phyloP scores from a whole-genome alignment of 1,140 invertebrate species.

The Drosophila neocordata region DNA sequence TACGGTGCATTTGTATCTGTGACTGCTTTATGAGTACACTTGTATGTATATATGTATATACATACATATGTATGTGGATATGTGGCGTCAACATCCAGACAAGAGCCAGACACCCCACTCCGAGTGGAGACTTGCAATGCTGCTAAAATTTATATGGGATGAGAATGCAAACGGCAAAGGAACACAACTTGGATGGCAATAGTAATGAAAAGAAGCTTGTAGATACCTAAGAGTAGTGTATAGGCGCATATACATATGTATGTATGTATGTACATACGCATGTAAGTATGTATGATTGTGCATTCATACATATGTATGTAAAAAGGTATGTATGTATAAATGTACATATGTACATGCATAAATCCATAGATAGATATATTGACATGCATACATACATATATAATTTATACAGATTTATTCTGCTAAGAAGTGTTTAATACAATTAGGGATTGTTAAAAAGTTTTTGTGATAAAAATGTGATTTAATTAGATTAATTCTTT shows the following conservation, averaged over 20 bases:
- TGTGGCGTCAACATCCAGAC: slow-evolving; percentile 31
- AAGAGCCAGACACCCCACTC: slow-evolving; percentile 37
- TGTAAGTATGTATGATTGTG: not conserved
- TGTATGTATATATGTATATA: slow-evolving; percentile 36
- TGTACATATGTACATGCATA: too few relatives aligned
- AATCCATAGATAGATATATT: too few relatives aligned
- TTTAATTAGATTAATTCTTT: too few relatives aligned
- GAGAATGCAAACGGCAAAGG: slow-evolving; percentile 3
- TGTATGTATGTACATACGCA: not conserved
- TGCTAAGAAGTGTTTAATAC: too few relatives aligned
- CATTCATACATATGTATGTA: too few relatives aligned
- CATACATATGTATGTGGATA: slow-evolving; percentile 22
- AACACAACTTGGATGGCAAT: slow-evolving; percentile 25
- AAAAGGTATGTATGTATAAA: too few relatives aligned
- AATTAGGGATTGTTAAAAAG: too few relatives aligned
- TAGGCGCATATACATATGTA: not conserved
- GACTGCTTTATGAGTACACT: not conserved
- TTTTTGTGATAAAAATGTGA: too few relatives aligned
- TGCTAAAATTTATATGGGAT: slow-evolving; percentile 26
- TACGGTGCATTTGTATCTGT: not conserved
- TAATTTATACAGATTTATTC: too few relatives aligned
- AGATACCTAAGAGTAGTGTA: not conserved
- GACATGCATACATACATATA: too few relatives aligned
- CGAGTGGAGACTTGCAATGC: slow-evolving; percentile 4
- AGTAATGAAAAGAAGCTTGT: not conserved